Evolutionary conservation across 2,888 invertebrate genomes (phyloP), one percentile per base, ranked within the genome.

Genomic region (Phengaris alcon): DNA sequence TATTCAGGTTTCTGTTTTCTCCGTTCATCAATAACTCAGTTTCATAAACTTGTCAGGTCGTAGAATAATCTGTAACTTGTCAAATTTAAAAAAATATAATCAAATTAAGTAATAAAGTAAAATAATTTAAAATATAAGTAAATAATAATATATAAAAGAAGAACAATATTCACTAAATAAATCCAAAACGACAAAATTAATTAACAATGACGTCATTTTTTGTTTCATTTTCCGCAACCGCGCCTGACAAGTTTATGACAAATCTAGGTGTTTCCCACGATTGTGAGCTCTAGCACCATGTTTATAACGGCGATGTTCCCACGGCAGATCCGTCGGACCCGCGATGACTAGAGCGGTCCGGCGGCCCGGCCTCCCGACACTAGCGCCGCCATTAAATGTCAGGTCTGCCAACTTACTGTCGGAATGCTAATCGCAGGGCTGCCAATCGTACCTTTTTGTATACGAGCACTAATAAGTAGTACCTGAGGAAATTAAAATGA

Each of bases 311-410:
- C 73, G 76, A 76, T 78, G 82, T 83, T 81, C 81, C 79, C 80
- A 79, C 79, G 82, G 82, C 87, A 89, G 89, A 88, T 84, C 87
- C 87, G 85, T 88, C 91, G 87, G 93, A 93, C 84, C 82, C 90
- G 89, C 94, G 93, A 94, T 94, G 94, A 94, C 93, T 93, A 93
- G 93, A 90, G 90, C 89, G 90, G 88, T 84, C 90, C 87, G 89
- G 90, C 87, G 90, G 89, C 86, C 84, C 89, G 84, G 84, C 86
- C 84, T 83, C 89, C 85, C 88, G 88, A 81, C 89, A 86, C 88
- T 90, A 90, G 86, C 90, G 88, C 87, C 86, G 84, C 84, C 85
- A 82, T 83, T 82, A 81, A 83, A 82, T 81, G 85, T 83, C 91
- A 93, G 93, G 93, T 93, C 91, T 88, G 92, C 86, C 82, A 79